Percentiles rank a stretch among this genome's conserved stretches.
Conservation (phyloP, 2,888 invertebrate species). For the Drosophila neonasuta region DNA sequence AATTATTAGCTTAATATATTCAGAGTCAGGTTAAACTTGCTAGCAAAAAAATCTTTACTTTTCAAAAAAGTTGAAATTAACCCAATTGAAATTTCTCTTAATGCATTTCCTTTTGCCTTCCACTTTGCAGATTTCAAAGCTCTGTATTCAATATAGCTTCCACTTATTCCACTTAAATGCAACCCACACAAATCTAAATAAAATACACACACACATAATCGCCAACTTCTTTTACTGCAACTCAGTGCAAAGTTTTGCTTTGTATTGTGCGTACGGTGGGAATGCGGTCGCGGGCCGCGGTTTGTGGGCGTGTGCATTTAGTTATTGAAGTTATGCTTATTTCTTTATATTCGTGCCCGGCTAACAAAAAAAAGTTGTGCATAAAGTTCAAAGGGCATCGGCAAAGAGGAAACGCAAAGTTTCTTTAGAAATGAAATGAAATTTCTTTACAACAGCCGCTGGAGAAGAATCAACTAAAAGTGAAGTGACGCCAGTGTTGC, state of each 20-base stretch:
- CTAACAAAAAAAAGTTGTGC: constrained; percentile 35
- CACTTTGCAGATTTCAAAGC: constrained; percentile 6
- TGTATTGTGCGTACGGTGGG: neutral
- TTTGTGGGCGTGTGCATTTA: constrained; percentile 18
- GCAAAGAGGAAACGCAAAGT: constrained; percentile 39
- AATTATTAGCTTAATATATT: too few relatives aligned
- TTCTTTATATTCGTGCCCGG: constrained; percentile 51
- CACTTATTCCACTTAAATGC: constrained; percentile 45
- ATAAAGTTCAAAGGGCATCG: constrained; percentile 44
- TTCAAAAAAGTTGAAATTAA: too few relatives aligned
- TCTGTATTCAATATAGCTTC: constrained; percentile 38
- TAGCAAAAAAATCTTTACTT: too few relatives aligned
- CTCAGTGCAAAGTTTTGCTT: constrained; percentile 12
- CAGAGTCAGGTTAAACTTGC: too few relatives aligned
- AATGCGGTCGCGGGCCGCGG: neutral
- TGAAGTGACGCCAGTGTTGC: constrained; percentile 42
- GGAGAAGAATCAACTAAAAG: constrained; percentile 36
- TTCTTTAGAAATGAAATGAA: constrained; percentile 54
- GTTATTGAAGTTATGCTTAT: constrained; percentile 49
- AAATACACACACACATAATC: constrained; percentile 47
- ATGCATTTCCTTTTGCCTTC: neutral
- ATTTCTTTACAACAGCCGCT: constrained; percentile 45
- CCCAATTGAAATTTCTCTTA: too few relatives aligned
- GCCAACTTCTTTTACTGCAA: constrained; percentile 30
- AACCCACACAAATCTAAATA: constrained; percentile 27